Evolutionary conservation across 2,888 invertebrate species (phyloP).

Genomic region (Hetaerina titia): DNA sequence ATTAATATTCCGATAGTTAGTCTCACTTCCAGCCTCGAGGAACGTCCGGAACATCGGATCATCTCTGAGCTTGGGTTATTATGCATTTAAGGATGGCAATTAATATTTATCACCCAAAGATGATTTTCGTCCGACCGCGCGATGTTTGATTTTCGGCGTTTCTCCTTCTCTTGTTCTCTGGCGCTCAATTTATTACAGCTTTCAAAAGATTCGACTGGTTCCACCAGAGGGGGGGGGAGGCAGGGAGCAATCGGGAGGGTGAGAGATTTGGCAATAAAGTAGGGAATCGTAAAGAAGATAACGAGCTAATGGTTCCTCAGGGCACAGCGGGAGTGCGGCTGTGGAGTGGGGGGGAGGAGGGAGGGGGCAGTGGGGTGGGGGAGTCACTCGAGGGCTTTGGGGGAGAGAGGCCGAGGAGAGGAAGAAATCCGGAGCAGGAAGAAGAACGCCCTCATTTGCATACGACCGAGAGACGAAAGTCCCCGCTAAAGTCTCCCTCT

Average conservation of each 20-base stretch:
- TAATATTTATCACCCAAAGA: not conserved
- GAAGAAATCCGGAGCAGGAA: not conserved
- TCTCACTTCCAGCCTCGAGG: no score
- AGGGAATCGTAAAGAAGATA: not conserved
- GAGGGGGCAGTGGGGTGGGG: not conserved
- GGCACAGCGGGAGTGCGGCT: not conserved
- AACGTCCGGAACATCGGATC: no score
- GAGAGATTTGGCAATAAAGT: conserved; percentile 13
- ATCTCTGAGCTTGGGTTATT: not conserved
- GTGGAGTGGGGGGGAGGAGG: not conserved
- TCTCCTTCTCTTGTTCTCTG: not conserved
- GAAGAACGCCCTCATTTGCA: not conserved
- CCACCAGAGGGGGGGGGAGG: not conserved
- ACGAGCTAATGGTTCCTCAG: not conserved
- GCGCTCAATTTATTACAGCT: not conserved
- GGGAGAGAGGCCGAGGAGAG: not conserved
- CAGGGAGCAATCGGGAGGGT: not conserved
- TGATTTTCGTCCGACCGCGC: not conserved
- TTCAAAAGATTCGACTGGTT: not conserved
- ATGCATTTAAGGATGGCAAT: not conserved
- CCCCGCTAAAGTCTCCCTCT: not conserved
- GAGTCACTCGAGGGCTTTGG: not conserved
- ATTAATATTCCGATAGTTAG: no score
- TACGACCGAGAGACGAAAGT: not conserved
- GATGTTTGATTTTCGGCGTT: not conserved